Evolutionary conservation across 2,797 vertebrate genomes (phyloP), one percentile per base, ranked within the genome.

Genomic region (Ptychadena robeensis): DNA sequence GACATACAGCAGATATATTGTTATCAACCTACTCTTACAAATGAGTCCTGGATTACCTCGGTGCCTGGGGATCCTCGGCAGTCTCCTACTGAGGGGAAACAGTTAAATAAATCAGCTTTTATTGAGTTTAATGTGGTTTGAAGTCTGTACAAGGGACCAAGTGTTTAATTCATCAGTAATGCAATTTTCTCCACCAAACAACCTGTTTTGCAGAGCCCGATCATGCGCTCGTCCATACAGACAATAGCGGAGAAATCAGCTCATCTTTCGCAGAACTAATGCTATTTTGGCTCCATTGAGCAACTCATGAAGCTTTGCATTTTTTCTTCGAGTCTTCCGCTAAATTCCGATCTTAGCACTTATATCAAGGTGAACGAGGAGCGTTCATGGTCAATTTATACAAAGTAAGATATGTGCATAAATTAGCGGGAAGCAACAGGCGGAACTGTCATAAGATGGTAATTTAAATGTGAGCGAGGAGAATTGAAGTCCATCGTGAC

Each of bases 341-440:
- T n/a, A 64, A 44, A 80, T 70, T 84, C 72, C 63, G 44, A 70
- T 80, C 65, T 76, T 70, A 70, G 66, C 32, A 30, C 27, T 71
- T 76, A 68, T 59, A 76, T 83, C 72, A 81, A 81, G 83, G 72
- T 75, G 82, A 85, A 70, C 57, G 40, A 35, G 53, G 48, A 70
- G 64, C 59, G 69, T 76, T 80, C 72, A 85, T 75, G 77, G 77
- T 65, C 77, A 80, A 73, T 79, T 84, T 79, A 79, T 65, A 83
- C 67, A 59, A 73, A 79, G 38, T 14, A 37, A 66, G 82, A 72
- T 59, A 57, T 73, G 69, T 73, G 40, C 75, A 83, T 79, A 79
- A 83, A 72, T 83, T 83, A 83, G 34, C 31, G 28, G 38, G 2
- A 18, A 48, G 53, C 25, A 40, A 34, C 22, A 25, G 59, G 64